Conservation (phyloP, 2,888 invertebrate species). For the Tethea ocularis region DNA sequence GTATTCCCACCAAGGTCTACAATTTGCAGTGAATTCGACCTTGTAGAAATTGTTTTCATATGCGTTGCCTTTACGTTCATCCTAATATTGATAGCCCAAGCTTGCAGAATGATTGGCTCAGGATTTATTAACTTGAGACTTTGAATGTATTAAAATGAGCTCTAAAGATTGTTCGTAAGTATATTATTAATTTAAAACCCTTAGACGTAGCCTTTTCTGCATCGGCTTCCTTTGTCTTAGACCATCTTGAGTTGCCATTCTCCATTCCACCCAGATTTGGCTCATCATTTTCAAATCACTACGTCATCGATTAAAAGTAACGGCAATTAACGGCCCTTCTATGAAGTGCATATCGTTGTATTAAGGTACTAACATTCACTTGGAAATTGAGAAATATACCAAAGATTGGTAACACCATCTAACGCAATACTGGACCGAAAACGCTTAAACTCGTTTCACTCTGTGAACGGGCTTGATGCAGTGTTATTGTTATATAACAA, state of each 20-base stretch:
- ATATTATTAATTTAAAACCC: not conserved
- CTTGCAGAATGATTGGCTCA: conserved; percentile 46
- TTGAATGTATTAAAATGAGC: conserved; percentile 5
- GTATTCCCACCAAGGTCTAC: conserved; percentile 23
- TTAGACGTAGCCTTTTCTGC: not conserved
- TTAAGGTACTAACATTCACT: not conserved
- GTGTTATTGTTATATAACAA: conserved; percentile 7
- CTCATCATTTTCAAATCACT: no score
- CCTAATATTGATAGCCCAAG: conserved; percentile 55
- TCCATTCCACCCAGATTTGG: not conserved
- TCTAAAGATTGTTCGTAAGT: conserved; percentile 7
- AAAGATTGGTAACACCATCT: conserved; percentile 42
- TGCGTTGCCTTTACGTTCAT: conserved; percentile 61
- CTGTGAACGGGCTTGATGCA: conserved; percentile 9
- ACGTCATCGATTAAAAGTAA: not conserved
- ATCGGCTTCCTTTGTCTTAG: not conserved
- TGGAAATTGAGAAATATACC: conserved; percentile 6
- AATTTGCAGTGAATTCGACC: conserved; percentile 46
- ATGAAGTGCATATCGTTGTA: conserved; percentile 1
- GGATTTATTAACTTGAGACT: conserved; percentile 35
- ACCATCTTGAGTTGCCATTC: not conserved
- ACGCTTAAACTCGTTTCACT: conserved; percentile 12
- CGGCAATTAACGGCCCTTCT: not conserved
- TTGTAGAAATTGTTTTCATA: conserved; percentile 60
- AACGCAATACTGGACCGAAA: conserved; percentile 37